Base-by-base conservation (phyloP, 2,113 vertebrate species). In the Crypturellus undulatus region DNA sequence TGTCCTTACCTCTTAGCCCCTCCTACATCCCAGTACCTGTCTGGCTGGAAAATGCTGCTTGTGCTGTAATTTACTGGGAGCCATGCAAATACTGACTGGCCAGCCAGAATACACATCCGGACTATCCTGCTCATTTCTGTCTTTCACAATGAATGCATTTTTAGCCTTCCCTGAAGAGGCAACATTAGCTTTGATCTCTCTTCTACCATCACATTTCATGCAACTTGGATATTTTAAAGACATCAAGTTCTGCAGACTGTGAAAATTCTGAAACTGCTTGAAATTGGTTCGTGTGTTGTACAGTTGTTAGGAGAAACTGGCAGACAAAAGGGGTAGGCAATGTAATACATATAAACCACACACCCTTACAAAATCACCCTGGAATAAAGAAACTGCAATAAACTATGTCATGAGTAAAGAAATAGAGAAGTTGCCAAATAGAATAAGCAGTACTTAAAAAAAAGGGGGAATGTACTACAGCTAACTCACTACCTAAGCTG, bases 21-120 rank as follows among this genome's bases (percentile, higher is more conserved):
- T 95, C 83, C 86, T 71, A 58, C 89, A 84, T 18, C 65, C 83
- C 65, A 28, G 58, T 89, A 94, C 89, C 86, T 92, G 96, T 89
- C 90, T 89, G 77, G 25, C 92, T 71, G 76, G 90, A 89, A 94
- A 90, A 62, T 24, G 62, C 42, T 75, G 69, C 17, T 19, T 32
- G 34, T 87, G 78, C 25, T 51, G 34, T 32, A 75, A 94, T 3
- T 75, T 54, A 78, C 4, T 70, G 36, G 28, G 45, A 62, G 67
- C 67, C 59, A 68, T n/a, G 60, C 52, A 93, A 94, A 78, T 11
- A 51, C 62, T 10, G 1, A 34, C 52, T 22, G 19, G 69, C 34
- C 14, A 90, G 65, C 34, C 88, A 69, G 71, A 32, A 83, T 3
- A 38, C 19, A 20, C 0, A 1, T 40, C n/a, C 62, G 70, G 28